Evolutionary conservation across 2,888 invertebrate species (phyloP).

Genomic region (Eupithecia vulgata): DNA sequence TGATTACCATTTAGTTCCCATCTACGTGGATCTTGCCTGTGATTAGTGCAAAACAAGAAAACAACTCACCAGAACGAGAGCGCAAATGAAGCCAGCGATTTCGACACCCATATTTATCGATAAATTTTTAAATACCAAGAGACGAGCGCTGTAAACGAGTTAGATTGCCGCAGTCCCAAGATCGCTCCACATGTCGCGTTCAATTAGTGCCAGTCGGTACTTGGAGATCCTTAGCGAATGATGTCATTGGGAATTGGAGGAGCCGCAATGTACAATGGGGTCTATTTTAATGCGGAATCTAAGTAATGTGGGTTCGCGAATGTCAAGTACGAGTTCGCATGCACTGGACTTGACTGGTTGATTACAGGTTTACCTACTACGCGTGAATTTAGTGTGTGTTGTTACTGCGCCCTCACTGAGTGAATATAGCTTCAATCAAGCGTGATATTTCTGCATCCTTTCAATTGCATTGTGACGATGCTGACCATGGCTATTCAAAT

Average conservation of each 20-base stretch:
- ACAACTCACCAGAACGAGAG: conserved; percentile 72
- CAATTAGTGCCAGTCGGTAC: conserved; percentile 74
- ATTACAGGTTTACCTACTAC: conserved; percentile 8
- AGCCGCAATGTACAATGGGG: conserved; percentile 57
- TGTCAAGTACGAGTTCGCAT: conserved; percentile 41
- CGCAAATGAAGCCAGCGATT: conserved; percentile 70
- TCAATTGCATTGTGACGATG: conserved; percentile 15
- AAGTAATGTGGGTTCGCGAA: conserved; percentile 33
- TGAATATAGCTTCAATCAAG: conserved; percentile 28
- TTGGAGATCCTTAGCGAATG: conserved; percentile 66
- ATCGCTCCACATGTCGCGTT: conserved; percentile 59
- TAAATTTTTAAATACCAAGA: conserved; percentile 43
- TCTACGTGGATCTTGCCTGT: neutral
- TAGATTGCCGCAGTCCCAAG: conserved; percentile 63
- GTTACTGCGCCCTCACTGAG: conserved; percentile 24
- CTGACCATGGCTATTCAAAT: neutral
- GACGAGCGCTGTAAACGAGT: conserved; percentile 68
- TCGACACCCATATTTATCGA: conserved; percentile 65
- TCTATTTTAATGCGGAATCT: conserved; percentile 48
- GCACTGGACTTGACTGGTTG: conserved; percentile 30
- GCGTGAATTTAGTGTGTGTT: conserved; percentile 9
- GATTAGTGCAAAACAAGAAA: conserved; percentile 24
- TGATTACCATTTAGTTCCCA: neutral
- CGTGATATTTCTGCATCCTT: conserved; percentile 29
- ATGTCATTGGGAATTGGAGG: conserved; percentile 71